Base-by-base conservation (phyloP, 1,140 invertebrate species). In the Streblospio benedicti region DNA sequence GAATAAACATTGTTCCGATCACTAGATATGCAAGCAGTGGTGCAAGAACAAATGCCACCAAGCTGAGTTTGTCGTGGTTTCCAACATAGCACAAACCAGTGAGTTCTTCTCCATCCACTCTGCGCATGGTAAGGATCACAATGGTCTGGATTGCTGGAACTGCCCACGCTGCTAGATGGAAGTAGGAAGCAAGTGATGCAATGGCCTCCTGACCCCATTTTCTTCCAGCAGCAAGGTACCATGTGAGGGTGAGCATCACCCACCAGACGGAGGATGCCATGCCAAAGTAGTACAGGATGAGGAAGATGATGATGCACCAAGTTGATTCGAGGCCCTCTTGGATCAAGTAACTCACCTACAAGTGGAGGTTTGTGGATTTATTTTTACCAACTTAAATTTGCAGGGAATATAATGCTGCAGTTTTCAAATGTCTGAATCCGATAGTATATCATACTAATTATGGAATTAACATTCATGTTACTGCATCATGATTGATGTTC, bases 141-240 rank as follows among this genome's bases (percentile, higher is more conserved):
- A 96, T 91, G 0, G 90, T 93, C 18, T 94, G 79, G 4, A 97
- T 85, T 18, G 93, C 78, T 0, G 94, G 93, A n/a, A 93, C 78
- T 23, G 89, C 91, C 96, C 96, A 98, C 18, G 94, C 93, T 43
- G 90, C 87, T 63, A 97, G 80, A 83, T 98, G 96, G 78, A 98
- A 99, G 76, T 96, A 94, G 75, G 95, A 92, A 5, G 91, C 92
- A 74, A 96, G 90, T 41, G 91, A 89, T 80, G 96, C 93, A 71
- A 99, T 97, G n/a, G 94, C 94, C 82, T 98, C 95, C 77, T 96
- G 91, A 12, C 93, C 93, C 96, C 96, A 99, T 81, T 98, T 97
- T 27, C 97, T 81, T 18, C 92, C 93, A 59, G 95, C 93, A 31
- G 93, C 92, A 69, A 99, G 80, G 78, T 96, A 98, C 95, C 96